Base-by-base conservation (phyloP, 2,888 invertebrate species). In the Agrochola litura region DNA sequence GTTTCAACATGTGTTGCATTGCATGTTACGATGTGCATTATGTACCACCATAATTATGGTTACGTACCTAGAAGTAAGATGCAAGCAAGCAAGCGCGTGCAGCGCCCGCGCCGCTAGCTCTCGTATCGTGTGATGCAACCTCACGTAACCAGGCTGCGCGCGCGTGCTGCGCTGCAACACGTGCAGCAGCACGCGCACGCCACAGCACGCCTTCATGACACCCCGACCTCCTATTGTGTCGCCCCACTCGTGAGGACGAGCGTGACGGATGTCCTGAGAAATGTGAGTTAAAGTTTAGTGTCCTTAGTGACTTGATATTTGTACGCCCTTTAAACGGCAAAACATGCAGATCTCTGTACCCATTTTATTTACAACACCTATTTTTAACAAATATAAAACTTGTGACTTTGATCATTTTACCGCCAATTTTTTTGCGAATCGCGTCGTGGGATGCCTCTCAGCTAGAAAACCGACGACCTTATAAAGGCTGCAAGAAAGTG, bases 231-330 rank as follows among this genome's bases (percentile, higher is more conserved):
- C 91, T 0, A 84, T 79, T 0, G 71, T 30, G 81, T 92, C 94
- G 16, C 92, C 92, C 95, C 95, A 95, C 30, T 91, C 91, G 78
- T 89, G 78, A 0, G 90, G 88, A 0, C 90, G 91, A 0, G 92
- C 91, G 22, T 89, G 79, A 0, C 82, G 88, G 74, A 95, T 89
- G 54, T 96, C 95, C 96, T 96, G 74, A 0, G 6, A 16, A 14
- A 56, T 12, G 16, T 25, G 9, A 75, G 22, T 14, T 19, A 0
- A 22, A 37, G 10, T 30, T 30, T 30, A 46, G 6, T 19, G 3
- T 10, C 10, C 25, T 46, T 19, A 6, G 19, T 10, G 10, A 6
- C 10, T 65, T 46, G 19, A 65, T 46, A 46, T 41, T 41, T 43
- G 19, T 43, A n/a, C 16, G 3, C 37, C 41, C 2, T 63, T 41